Evolutionary conservation across 2,113 vertebrate species (phyloP), one percentile per base, ranked within the genome.

Genomic region (Xiphophorus maculatus): DNA sequence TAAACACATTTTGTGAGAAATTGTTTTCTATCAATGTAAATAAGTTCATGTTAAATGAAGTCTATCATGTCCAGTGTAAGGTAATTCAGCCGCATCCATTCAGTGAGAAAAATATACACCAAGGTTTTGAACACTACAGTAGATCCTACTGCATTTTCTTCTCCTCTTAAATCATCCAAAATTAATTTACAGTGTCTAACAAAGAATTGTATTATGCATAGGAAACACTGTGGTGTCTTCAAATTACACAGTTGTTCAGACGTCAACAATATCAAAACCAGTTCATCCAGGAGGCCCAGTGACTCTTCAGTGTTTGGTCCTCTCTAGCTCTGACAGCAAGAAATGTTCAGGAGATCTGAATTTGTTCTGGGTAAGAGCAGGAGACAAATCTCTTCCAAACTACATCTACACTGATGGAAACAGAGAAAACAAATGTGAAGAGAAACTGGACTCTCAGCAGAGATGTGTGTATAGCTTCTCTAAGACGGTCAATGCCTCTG

Each of bases 301-400:
- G 74, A 70, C 48, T 69, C 78, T 80, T n/a, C 32, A 74, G 48
- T 84, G 77, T 35, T 78, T 62, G n/a, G 48, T 74, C 30, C 25
- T 69, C 30, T 60, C 66, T 25, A 29, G 29, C 9, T 17, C 17
- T 15, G 4, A 19, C 5, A 17, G 5, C 15, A 19, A 19, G 44
- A 19, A 5, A 19, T 48, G 44, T 19, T 48, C 44, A 48, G 44
- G 4, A 48, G 44, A 19, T 19, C 44, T 27, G 11, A 66, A 22
- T 8, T 35, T 83, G 58, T 74, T 48, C 71, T 83, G 81, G 81
- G 32, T 83, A 1, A 19, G 44, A 48, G 17, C 44, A 0, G 5
- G 44, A 17, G 17, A 48, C 5, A 19, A 48, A 15, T 42, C 40
- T 42, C 13, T 15, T 6, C 15, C 44, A 19, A 6, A 19, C 76